Percentiles rank a stretch among this genome's conserved stretches.
Conservation (phyloP, 2,888 invertebrate genomes). For the Exephanes ischioxanthus region DNA sequence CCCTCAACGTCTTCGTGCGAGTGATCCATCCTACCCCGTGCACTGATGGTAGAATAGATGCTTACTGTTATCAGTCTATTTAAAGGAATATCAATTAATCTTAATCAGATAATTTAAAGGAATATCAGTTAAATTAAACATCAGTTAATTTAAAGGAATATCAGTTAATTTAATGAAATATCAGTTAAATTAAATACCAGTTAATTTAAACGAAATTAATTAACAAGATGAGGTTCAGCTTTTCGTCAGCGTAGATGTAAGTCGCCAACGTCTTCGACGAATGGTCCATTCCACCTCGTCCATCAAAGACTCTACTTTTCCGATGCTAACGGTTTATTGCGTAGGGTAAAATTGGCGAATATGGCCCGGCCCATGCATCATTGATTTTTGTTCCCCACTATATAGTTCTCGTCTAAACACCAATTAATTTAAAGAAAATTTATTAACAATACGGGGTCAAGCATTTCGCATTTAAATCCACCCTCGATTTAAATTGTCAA, state of each 20-base stretch:
- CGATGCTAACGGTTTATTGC: background rate
- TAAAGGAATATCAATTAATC: no score
- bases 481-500: conserved; percentile 73
- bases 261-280: background rate
- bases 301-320: background rate
- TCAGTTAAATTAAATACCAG: no score
- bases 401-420: background rate
- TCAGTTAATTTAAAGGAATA: no score
- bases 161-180: no score
- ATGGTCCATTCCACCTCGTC: background rate
- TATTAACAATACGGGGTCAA: background rate
- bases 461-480: background rate
- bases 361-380: no score
- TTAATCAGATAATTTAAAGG: no score
- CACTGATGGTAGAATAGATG: background rate
- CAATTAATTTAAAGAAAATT: background rate
- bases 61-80: background rate
- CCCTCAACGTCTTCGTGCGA: background rate
- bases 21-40: background rate
- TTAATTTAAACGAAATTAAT: no score
- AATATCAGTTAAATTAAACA: no score
- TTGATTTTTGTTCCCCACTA: background rate
- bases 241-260: no score
- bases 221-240: no score
- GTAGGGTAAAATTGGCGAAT: background rate